Conservation (phyloP, 2,113 vertebrate species). For the Pollachius pollachius region DNA sequence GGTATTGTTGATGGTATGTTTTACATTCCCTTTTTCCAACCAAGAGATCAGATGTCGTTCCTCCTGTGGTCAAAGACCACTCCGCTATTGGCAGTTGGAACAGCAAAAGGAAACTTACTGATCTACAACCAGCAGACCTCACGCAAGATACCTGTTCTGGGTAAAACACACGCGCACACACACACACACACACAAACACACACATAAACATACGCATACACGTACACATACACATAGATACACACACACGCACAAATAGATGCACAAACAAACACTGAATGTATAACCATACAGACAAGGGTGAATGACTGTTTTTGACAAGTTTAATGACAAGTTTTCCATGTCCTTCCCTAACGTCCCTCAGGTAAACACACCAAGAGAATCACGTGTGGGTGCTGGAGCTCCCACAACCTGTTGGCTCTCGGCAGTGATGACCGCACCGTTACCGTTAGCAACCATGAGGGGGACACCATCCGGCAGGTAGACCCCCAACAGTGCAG, state of each 20-base stretch:
- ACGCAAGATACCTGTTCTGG: conserved; percentile 91
- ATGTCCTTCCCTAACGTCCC: background rate
- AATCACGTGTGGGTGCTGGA: conserved; percentile 97
- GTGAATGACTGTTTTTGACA: no score
- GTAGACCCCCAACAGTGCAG: conserved; percentile 55
- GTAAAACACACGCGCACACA: conserved; percentile 68
- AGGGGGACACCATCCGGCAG: conserved; percentile 94
- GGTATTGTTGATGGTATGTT: no score
- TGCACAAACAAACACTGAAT: background rate
- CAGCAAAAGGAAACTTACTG: conserved; percentile 91
- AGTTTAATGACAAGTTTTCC: background rate
- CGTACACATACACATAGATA: no score
- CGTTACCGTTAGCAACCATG: conserved; percentile 91
- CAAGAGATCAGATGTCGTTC: conserved; percentile 90
- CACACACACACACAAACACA: background rate
- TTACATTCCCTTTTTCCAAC: conserved; percentile 18
- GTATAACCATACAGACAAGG: background rate
- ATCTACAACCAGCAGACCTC: conserved; percentile 97
- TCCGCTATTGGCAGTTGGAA: conserved; percentile 87
- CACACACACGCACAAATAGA: no score
- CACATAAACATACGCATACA: no score
- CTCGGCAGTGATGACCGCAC: conserved; percentile 92
- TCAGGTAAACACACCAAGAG: conserved; percentile 93
- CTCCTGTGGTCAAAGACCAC: conserved; percentile 90
- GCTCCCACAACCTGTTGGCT: conserved; percentile 87